Conservation (phyloP, 1,140 invertebrate genomes). For the Vanessa tameamea region DNA sequence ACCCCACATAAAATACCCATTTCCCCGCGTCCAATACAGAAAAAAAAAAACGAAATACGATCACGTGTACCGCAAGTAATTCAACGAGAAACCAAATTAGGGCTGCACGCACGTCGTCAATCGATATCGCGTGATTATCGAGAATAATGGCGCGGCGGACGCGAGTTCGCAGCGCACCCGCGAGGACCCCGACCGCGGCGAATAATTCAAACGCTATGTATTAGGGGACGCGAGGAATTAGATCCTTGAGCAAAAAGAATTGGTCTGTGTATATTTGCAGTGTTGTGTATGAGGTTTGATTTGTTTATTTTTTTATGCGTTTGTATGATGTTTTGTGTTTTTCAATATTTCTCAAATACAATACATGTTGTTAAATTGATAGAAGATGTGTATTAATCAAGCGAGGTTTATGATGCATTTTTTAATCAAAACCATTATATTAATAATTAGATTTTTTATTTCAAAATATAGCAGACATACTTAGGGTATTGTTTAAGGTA, state of each 20-base stretch:
- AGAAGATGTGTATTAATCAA: too few relatives aligned
- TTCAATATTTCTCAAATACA: too few relatives aligned
- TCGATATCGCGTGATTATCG: conserved; percentile 78
- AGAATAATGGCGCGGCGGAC: conserved; percentile 63
- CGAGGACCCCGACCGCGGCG: conserved; percentile 47
- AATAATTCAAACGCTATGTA: conserved; percentile 40
- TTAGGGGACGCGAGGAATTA: conserved; percentile 46
- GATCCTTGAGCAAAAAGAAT: conserved; percentile 40
- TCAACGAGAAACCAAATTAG: conserved; percentile 58
- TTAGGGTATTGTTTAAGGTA: neutral
- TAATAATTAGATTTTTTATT: too few relatives aligned
- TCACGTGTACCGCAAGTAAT: conserved; percentile 39
- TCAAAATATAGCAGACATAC: too few relatives aligned
- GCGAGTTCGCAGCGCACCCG: conserved; percentile 38
- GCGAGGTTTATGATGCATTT: too few relatives aligned
- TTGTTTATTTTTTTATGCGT: conserved; percentile 1
- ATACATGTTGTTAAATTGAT: too few relatives aligned
- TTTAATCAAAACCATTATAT: too few relatives aligned
- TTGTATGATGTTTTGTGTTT: conserved; percentile 4
- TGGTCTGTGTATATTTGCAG: conserved; percentile 17
- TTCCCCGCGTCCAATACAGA: neutral
- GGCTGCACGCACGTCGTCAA: conserved; percentile 68
- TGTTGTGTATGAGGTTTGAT: neutral
- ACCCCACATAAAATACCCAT: neutral
- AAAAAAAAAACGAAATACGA: conserved; percentile 28